Base-by-base conservation (phyloP, 2,113 vertebrate genomes). In the Mus musculus region DNA sequence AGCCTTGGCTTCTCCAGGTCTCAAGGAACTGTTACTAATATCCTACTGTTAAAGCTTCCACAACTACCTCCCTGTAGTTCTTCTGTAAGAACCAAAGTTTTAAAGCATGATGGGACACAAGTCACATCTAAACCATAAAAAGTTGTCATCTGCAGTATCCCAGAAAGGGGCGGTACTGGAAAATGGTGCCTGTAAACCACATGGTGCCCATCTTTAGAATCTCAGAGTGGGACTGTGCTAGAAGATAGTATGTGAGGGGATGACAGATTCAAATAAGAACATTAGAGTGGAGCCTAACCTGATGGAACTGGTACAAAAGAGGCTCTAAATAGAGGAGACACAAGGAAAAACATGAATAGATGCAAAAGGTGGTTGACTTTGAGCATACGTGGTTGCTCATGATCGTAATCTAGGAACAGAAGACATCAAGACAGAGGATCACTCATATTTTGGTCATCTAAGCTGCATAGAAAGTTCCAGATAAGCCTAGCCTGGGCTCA, bases 221-320 rank as follows among this genome's bases (percentile, higher is more conserved):
- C 39, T 89, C 24, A 4, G 2, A 49, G 10, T 85, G 24, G 46
- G 5, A 52, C 22, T 39, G 1, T 59, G 39, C 59, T 88, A 73
- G 30, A 26, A 49, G 17, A 69, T 4, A 87, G 28, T 28, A 28
- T 22, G 49, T 33, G 69, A 86, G 71, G 46, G 92, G 2, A 19
- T 17, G 12, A 61, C 76, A 59, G 81, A n/a, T 73, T 81, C 75
- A 92, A 93, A 85, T 26, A 26, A 85, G 65, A 69, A 30, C 84
- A 56, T 33, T 36, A 63, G 19, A 36, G 17, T 89, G 20, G 67
- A 42, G 7, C 30, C 54, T 84, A 46, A 91, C 36, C 28, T 54
- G 87, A 4, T 17, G 3, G 52, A 19, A 81, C 49, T 73, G 36
- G 0, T 0, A 0, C 2, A 56, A 17, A 77, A 75, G 67, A 67